Conservation (phyloP, 2,113 vertebrate genomes). For the Thamnophis sirtalis region DNA sequence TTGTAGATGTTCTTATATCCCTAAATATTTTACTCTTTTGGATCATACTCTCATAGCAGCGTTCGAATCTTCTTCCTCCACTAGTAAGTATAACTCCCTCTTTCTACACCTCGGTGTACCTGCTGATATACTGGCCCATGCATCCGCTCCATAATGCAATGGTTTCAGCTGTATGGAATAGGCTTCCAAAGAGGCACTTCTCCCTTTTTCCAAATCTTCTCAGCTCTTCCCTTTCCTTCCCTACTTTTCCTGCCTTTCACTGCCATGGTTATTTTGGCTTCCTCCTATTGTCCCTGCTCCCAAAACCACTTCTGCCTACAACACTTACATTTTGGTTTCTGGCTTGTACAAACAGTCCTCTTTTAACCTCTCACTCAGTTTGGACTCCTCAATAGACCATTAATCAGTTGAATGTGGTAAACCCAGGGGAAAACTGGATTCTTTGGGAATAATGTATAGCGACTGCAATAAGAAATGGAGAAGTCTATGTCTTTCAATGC, state of each 20-base stretch:
- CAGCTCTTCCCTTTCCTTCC: background rate
- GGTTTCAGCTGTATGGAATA: background rate
- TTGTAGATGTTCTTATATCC: background rate
- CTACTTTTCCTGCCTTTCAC: background rate
- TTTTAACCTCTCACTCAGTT: background rate
- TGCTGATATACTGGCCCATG: background rate
- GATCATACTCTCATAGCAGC: background rate
- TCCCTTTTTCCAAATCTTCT: background rate
- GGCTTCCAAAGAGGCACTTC: background rate
- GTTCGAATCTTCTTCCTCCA: background rate
- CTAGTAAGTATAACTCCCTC: background rate
- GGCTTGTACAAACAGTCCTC: background rate
- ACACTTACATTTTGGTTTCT: background rate
- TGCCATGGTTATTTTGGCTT: background rate
- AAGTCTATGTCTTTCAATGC: background rate
- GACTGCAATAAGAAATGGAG: background rate
- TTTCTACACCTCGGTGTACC: background rate
- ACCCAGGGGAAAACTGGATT: background rate
- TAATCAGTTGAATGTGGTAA: background rate
- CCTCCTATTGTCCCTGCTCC: background rate
- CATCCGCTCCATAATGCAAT: background rate
- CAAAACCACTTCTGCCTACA: background rate
- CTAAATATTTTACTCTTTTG: background rate
- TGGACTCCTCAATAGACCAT: background rate
- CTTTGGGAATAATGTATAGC: background rate